Evolutionary conservation across 2,113 vertebrate genomes (phyloP), one percentile per base, ranked within the genome.

Genomic region (Osmerus eperlanus): DNA sequence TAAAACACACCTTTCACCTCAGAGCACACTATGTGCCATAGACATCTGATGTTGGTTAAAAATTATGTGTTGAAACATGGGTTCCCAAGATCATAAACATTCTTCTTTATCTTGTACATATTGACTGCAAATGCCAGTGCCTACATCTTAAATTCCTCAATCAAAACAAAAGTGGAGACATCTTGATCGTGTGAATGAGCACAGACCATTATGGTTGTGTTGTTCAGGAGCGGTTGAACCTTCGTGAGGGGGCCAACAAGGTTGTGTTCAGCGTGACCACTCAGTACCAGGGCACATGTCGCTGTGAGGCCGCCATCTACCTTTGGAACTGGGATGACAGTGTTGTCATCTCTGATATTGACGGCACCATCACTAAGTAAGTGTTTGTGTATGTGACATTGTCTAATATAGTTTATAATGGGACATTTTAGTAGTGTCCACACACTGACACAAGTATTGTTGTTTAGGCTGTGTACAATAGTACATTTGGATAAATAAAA

Each of bases 341-440:
- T 25, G 92, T 99, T 87, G 91, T 99, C 83, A 94, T 98, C 84
- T 98, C 96, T 0, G 97, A 98, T 89, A 99, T 99, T 0, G 96
- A 98, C 0, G 97, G 97, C 64, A 99, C 96, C 79, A 98, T 99
- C 85, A 99, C 96, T 15, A 98, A 93, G 97, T 98, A 88, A 93
- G 23, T 51, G 14, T 66, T 18, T 60, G 41, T 47, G 7, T 52
- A 11, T 67, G 41, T 59, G 47, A 13, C 6, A 15, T 14, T 53
- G 25, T 65, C 13, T 11, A 47, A 11, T 11, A 36, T 36, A 36
- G 32, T 36, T 36, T 36, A 36, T 6, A 36, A 36, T 36, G 32
- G 32, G 32, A 36, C 32, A 36, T 36, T 36, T 36, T 36, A 7
- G 32, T 36, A 36, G 32, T 36, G 32, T 36, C 32, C 32, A 36